These are phyloP conservation scores for Pachypeltis micranthus DNA, from an alignment of 1,140 invertebrate genomes.

Conservation along the genomic window DNA sequence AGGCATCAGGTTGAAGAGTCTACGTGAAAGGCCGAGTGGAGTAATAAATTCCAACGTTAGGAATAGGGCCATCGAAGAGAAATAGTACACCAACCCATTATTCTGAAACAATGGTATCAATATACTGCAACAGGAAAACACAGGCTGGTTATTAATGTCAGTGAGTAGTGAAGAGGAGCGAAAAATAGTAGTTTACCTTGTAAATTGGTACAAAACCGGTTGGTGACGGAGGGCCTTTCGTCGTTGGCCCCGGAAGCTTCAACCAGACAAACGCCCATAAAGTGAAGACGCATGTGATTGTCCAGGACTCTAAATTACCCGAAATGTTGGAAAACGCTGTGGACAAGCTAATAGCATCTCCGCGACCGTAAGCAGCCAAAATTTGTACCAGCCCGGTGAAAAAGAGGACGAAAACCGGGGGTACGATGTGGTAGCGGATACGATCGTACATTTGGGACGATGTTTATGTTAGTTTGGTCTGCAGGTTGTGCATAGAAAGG, in stretches of 20 bases:
- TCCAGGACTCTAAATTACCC: slow-evolving; percentile 34
- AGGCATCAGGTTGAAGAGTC: slow-evolving; percentile 39
- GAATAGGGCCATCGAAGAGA: slow-evolving; percentile 35
- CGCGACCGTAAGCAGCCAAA: slow-evolving; percentile 31
- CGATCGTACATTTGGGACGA: slow-evolving; percentile 18
- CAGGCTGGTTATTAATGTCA: background rate
- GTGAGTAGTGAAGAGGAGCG: too few relatives aligned
- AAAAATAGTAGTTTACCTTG: slow-evolving; percentile 30
- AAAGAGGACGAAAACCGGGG: slow-evolving; percentile 33
- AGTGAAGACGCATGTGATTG: slow-evolving; percentile 26
- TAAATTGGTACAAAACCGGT: slow-evolving; percentile 41
- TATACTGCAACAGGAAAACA: slow-evolving; percentile 11
- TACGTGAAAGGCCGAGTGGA: slow-evolving; percentile 27
- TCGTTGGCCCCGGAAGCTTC: slow-evolving; percentile 36
- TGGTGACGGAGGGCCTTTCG: slow-evolving; percentile 39
- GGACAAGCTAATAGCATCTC: slow-evolving; percentile 12
- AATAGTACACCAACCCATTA: slow-evolving; percentile 43
- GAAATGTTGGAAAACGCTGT: slow-evolving; percentile 22
- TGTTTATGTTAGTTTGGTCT: background rate
- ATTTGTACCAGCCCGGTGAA: slow-evolving; percentile 32
- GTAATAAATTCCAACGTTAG: slow-evolving; percentile 26
- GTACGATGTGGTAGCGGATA: slow-evolving; percentile 32
- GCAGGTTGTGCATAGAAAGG: background rate
- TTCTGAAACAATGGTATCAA: too few relatives aligned
- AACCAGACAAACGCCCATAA: slow-evolving; percentile 34